Evolutionary conservation across 2,888 invertebrate species (phyloP), one percentile per base, ranked within the genome.

Genomic region (Sesia apiformis): DNA sequence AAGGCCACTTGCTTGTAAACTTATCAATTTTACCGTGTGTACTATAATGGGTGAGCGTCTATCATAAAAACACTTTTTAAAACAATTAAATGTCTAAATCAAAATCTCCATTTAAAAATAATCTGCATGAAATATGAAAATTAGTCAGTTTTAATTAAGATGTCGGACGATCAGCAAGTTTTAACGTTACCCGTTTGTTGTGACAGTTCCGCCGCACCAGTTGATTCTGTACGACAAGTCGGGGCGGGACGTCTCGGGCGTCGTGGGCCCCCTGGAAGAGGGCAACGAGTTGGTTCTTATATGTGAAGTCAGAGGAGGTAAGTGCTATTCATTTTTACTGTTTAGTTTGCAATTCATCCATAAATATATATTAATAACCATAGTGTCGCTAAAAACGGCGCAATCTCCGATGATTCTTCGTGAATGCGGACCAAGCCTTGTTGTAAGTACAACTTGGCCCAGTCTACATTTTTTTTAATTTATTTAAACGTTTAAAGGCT

Each of bases 271-370:
- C 51, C 90, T 96, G 67, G 93, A 95, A 71, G 97, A 97, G 84
- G 95, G 95, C 58, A 93, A 95, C 68, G 95, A 95, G 77, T 91
- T 97, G 58, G 92, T 94, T 53, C 91, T 97, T 62, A 94, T 95
- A 63, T 97, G 97, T 80, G 95, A 96, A 88, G 97, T 96, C 60
- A 92, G 95, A 81, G 97, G 97, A 80, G 97, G 97, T 97, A 90
- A 94, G 93, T 60, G 23, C 8, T 46, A 23, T 23, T 23, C 23
- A 23, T 23, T 1, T 23, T 23, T 23, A 23, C 23, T 23, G 23
- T 23, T 23, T 23, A 23, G 23, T 23, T 23, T 23, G 23, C 23
- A 23, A 23, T 23, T 23, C 23, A 23, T 23, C 2, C 23, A 23
- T 23, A 23, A 23, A 23, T 23, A 23, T 23, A 23, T 23, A 23